Base-by-base conservation (phyloP, 2,113 vertebrate genomes). In the Eolophus roseicapilla region DNA sequence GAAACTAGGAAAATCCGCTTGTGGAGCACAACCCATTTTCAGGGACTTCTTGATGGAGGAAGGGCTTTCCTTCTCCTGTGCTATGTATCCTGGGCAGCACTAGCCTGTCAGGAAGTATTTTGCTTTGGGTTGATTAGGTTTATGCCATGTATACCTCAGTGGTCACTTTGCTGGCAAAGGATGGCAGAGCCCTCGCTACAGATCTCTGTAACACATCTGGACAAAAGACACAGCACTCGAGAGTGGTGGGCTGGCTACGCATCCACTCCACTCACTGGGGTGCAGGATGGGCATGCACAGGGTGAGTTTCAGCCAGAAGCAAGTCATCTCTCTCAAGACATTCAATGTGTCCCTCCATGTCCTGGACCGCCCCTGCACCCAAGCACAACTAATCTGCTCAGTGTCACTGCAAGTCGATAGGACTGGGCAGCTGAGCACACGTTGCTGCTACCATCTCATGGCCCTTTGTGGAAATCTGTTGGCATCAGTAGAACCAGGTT, bases 331-430 rank as follows among this genome's bases (percentile, higher is more conserved):
- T 87, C 47, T 46, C 23, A 70, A 41, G 64, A 47, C 33, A 20
- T 28, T 70, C 65, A 44, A 25, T 71, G 13, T 16, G 2, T 43
- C 37, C 24, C 24, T 77, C 46, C 37, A n/a, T 7, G 28, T 68
- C 37, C 23, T 47, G 29, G 68, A 67, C 35, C 13, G 57, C 20
- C 50, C 46, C 15, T 62, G 67, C 41, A 77, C 24, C 41, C 19
- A 37, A 85, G 39, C 33, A 71, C 33, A 82, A 13, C 21, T 64
- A 2, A 81, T 17, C 64, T 52, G 20, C 70, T 55, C 71, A 6
- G 0, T 18, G 28, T 44, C 41, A 39, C 53, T 25, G 31, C 9
- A n/a, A 49, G 59, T 25, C 0, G 0, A n/a, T 16, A 59, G 5
- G 17, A 53, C 10, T 15, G 27, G 17, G 57, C 74, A 93, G 70